phyloP scores from a whole-genome alignment of 1,140 invertebrate species.

The Cryptotermes secundus region DNA sequence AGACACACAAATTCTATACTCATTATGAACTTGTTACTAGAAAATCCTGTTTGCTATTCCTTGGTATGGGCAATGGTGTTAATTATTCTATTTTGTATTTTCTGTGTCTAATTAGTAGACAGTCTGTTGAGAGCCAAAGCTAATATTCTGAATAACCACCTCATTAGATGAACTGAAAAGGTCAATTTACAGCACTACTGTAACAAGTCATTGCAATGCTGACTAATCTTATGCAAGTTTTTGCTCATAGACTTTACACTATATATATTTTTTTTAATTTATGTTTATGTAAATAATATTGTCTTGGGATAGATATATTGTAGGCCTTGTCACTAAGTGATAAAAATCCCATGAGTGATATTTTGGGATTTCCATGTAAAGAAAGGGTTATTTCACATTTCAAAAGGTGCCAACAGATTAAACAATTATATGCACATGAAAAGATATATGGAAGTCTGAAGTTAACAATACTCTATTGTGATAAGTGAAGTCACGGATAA shows the following conservation, averaged over 20 bases:
- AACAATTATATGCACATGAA: not conserved
- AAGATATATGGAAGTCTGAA: not conserved
- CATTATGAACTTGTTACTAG: no score
- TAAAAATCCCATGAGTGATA: not conserved
- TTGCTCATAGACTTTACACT: not conserved
- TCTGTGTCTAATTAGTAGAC: no score
- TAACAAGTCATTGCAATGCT: no score
- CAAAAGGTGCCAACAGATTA: not conserved
- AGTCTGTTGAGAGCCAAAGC: no score
- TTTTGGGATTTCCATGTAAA: not conserved
- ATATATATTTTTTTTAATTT: no score
- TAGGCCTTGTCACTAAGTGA: not conserved
- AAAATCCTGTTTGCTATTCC: no score
- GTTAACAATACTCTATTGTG: not conserved
- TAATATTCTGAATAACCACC: no score
- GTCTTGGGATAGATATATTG: not conserved
- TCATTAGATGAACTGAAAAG: no score
- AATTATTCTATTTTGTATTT: no score
- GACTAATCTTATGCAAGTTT: not conserved
- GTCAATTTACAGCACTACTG: no score
- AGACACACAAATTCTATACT: no score
- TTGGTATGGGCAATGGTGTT: no score
- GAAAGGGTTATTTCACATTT: not conserved
- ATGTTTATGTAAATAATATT: not conserved
- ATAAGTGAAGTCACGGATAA: not conserved